Conservation (phyloP, 2,113 vertebrate species). For the Columbina picui region DNA sequence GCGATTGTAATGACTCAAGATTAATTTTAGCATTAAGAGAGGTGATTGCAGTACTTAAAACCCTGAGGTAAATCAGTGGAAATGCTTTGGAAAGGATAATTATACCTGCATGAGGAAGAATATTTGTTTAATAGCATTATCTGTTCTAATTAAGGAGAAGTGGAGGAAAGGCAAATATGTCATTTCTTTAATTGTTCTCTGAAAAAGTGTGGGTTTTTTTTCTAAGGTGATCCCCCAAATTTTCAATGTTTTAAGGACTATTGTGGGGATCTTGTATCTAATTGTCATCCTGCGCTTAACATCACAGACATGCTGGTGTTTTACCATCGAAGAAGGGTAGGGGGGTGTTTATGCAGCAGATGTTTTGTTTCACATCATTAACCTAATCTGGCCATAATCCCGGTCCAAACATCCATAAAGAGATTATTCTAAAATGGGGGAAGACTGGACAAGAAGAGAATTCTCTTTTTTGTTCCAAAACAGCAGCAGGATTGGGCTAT, state of each 20-base stretch:
- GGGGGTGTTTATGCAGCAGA: neutral
- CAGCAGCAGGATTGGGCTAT: neutral
- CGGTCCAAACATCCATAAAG: neutral
- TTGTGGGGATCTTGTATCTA: neutral
- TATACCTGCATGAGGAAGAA: slow-evolving; percentile 37
- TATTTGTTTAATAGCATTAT: slow-evolving; percentile 62
- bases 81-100: slow-evolving; percentile 68
- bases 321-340: neutral
- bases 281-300: neutral
- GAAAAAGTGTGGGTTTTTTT: slow-evolving; percentile 20
- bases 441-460: neutral
- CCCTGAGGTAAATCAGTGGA: slow-evolving; percentile 51
- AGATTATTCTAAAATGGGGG: neutral
- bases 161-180: slow-evolving; percentile 1
- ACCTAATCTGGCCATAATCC: neutral
- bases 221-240: neutral
- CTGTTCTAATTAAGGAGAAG: slow-evolving; percentile 48
- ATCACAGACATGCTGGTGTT: neutral
- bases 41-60: slow-evolving; percentile 53
- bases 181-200: slow-evolving; percentile 21
- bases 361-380: neutral
- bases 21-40: slow-evolving; percentile 48
- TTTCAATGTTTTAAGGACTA: neutral
- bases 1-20: slow-evolving; percentile 36
- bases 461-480: neutral